Percentiles rank a stretch among this genome's conserved stretches.
phyloP scores from a whole-genome alignment of 2,888 invertebrate species.

The Bembecia ichneumoniformis region DNA sequence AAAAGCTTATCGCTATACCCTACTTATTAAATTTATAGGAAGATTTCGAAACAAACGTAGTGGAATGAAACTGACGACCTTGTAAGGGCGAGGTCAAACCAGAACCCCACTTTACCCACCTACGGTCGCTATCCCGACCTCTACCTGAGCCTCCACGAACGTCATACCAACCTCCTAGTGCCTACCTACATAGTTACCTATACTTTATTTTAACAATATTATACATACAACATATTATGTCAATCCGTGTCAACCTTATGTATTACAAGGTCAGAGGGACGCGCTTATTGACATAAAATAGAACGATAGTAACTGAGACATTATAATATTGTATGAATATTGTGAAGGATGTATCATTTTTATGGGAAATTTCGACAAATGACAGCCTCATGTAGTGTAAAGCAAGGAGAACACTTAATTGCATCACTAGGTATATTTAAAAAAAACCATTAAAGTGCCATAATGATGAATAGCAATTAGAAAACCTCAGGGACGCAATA shows the following conservation, averaged over 20 bases:
- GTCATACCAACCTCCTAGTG: conserved; percentile 31
- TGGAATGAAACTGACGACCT: conserved; percentile 60
- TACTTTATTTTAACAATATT: conserved; percentile 6
- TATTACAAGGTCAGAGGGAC: conserved; percentile 14
- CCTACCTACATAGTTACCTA: conserved; percentile 5
- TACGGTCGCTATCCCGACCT: conserved; percentile 17
- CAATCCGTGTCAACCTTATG: conserved; percentile 18
- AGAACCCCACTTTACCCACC: conserved; percentile 21
- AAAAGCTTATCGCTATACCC: not conserved
- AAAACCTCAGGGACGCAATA: too few species aligned
- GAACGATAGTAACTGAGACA: too few species aligned
- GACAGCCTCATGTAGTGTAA: too few species aligned
- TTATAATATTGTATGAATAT: too few species aligned
- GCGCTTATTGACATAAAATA: not conserved
- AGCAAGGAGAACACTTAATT: too few species aligned
- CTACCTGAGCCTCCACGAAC: conserved; percentile 48
- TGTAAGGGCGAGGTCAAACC: conserved; percentile 59
- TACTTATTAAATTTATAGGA: conserved; percentile 29
- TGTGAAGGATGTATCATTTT: too few species aligned
- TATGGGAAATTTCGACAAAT: too few species aligned
- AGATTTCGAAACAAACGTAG: conserved; percentile 42
- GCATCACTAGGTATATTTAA: too few species aligned
- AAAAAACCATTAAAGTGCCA: too few species aligned
- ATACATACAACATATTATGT: not conserved
- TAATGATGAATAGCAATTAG: too few species aligned